Conservation (phyloP, 2,797 vertebrate genomes). For the Erithacus rubecula region DNA sequence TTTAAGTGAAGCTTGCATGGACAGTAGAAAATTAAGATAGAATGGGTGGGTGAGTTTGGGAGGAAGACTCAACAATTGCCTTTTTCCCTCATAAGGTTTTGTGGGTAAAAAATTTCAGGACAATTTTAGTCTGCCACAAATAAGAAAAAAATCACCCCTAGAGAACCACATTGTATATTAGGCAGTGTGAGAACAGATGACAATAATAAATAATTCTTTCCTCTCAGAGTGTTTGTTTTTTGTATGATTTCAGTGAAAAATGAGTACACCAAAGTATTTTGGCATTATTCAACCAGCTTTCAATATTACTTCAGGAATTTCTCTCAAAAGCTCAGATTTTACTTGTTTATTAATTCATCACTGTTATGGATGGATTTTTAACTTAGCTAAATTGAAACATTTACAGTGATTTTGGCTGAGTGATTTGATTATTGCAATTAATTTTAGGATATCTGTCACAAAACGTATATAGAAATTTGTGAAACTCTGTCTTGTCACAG, state of each 20-base stretch:
- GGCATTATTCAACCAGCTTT: neutral
- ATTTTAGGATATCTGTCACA: neutral
- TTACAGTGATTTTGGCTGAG: neutral
- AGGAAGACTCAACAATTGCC: rapidly evolving
- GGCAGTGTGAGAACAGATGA: neutral
- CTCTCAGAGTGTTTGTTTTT: neutral
- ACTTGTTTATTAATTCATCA: neutral
- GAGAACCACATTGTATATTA: neutral
- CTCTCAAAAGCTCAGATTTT: neutral
- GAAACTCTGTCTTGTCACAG: neutral
- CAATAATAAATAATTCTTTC: neutral
- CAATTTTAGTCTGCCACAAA: neutral
- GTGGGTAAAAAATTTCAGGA: neutral
- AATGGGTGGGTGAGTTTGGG: neutral
- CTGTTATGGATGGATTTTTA: neutral
- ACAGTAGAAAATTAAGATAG: neutral
- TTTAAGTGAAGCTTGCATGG: neutral
- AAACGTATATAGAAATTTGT: neutral
- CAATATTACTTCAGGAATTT: neutral
- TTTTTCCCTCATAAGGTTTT: neutral
- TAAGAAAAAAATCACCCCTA: neutral
- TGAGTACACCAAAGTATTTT: neutral
- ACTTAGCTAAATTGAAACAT: neutral
- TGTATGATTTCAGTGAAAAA: neutral
- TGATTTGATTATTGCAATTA: neutral